Evolutionary conservation across 2,113 vertebrate genomes (phyloP), one percentile per base, ranked within the genome.

Genomic region (Anhinga anhinga): DNA sequence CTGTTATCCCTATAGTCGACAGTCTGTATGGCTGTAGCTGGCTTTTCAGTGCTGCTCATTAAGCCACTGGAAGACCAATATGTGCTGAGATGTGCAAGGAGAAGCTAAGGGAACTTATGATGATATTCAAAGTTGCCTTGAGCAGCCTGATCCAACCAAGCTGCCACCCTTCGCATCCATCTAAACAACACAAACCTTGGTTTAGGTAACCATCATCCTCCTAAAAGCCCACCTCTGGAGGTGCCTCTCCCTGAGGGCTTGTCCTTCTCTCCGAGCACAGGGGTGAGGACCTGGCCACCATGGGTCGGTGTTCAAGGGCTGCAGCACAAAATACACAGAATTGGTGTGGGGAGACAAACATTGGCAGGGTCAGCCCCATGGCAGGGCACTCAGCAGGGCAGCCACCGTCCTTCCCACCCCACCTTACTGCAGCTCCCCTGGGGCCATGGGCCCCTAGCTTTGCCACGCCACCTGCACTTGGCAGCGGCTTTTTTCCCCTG

Each of bases 231-330:
- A 0, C 32, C 17, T 15, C 70, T 47, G 22, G 19, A 84, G 22
- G 29, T 67, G n/a, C 29, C 9, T 59, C 25, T 73, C 32, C 13
- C 29, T 42, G 22, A 40, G 20, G 58, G 8, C 32, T 19, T 1
- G 0, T 42, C n/a, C 15, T 9, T 18, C 19, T 59, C 38, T 72
- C 23, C 2, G 2, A 21, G 22, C 44, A 13, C 11, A 65, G 27
- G 6, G 18, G 11, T 40, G 26, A 84, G 36, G 15, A 42, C n/a
- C 5, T 0, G 2, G 16, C 6, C 34, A 29, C 1, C 0, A 1
- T 7, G 53, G 21, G 13, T 25, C 2, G 0, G 14, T 5, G 5
- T 30, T 77, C 2, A 21, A 62, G 30, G 21, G 3, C 47, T 58
- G 58, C 42, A 59, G 52, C 13, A 59, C 69, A 50, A 86, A 87